A percentile compares a stretch with the other conserved stretches of the same genome.
phyloP scores from a whole-genome alignment of 2,113 vertebrate species.

The Cheilinus undulatus region DNA sequence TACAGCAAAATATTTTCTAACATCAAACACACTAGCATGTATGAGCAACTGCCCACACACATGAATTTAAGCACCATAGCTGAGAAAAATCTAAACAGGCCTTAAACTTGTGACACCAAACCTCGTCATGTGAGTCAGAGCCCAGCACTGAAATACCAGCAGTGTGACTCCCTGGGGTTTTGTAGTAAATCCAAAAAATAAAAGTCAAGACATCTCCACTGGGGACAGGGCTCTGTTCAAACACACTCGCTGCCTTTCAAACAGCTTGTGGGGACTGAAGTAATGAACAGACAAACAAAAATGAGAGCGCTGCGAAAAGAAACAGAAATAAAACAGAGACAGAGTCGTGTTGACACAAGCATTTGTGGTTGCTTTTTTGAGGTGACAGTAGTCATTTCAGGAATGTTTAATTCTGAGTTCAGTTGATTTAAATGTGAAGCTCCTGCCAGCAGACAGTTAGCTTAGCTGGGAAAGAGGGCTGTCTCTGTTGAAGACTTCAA shows the following conservation, averaged over 20 bases:
- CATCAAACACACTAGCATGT: too few species aligned
- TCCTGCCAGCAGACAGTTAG: background rate
- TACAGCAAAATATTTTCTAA: too few species aligned
- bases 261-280: slow-evolving; percentile 25
- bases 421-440: background rate
- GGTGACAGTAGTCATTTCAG: slow-evolving; percentile 11
- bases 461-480: background rate
- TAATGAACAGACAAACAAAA: slow-evolving; percentile 40
- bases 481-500: background rate
- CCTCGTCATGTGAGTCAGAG: slow-evolving; percentile 17
- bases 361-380: slow-evolving; percentile 26
- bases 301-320: slow-evolving; percentile 29
- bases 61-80: slow-evolving; percentile 15
- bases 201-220: slow-evolving; percentile 53
- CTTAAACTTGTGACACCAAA: slow-evolving; percentile 32
- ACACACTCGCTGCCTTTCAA: slow-evolving; percentile 34
- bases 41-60: slow-evolving; percentile 8
- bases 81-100: slow-evolving; percentile 5
- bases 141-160: slow-evolving; percentile 44
- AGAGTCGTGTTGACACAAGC: slow-evolving; percentile 6
- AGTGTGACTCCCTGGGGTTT: slow-evolving; percentile 29
- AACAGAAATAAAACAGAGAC: slow-evolving; percentile 21
- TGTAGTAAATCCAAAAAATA: slow-evolving; percentile 58
- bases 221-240: slow-evolving; percentile 42
- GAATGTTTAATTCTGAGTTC: slow-evolving; percentile 17